Conservation (phyloP, 2,888 invertebrate genomes). For the Lasioglossum figueresi region DNA sequence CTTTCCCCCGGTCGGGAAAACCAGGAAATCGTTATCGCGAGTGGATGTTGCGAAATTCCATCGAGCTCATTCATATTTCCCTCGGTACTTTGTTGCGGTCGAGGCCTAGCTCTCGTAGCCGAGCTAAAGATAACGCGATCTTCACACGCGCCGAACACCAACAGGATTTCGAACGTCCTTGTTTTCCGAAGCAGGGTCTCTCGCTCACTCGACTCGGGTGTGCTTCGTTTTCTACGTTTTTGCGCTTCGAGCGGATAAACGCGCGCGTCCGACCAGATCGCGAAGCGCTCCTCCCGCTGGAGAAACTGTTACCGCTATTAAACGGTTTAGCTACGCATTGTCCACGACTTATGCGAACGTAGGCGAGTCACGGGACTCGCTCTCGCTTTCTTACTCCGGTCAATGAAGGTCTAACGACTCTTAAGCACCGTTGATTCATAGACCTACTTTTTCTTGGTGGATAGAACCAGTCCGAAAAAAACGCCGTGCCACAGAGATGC, state of each 20-base stretch:
- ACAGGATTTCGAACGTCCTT: constrained; percentile 44
- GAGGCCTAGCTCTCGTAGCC: constrained; percentile 14
- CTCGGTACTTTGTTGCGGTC: constrained; percentile 14
- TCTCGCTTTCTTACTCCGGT: constrained; percentile 54
- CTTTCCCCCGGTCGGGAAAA: neutral
- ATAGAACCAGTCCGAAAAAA: constrained; percentile 12
- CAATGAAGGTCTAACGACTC: constrained; percentile 73
- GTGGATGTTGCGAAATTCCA: constrained; percentile 20
- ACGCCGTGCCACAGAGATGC: neutral
- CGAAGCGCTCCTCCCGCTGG: constrained; percentile 22
- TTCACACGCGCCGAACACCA: constrained; percentile 22
- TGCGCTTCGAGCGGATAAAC: constrained; percentile 22
- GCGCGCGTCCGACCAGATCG: constrained; percentile 15
- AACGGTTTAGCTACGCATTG: constrained; percentile 64
- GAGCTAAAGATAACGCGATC: constrained; percentile 33
- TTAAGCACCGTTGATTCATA: constrained; percentile 68
- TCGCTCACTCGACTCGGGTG: neutral
- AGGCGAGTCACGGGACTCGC: constrained; percentile 53
- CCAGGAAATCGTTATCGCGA: constrained; percentile 2
- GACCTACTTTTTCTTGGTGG: constrained; percentile 56
- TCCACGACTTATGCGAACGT: constrained; percentile 60
- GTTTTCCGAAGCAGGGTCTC: constrained; percentile 6
- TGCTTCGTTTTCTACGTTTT: constrained; percentile 20
- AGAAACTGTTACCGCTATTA: constrained; percentile 63
- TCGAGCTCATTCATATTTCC: constrained; percentile 21